Percentiles rank a stretch among this genome's conserved stretches.
These are phyloP conservation scores for Pedicia rivosa DNA, from an alignment of 2,888 invertebrate genomes.

Conservation along the genomic window DNA sequence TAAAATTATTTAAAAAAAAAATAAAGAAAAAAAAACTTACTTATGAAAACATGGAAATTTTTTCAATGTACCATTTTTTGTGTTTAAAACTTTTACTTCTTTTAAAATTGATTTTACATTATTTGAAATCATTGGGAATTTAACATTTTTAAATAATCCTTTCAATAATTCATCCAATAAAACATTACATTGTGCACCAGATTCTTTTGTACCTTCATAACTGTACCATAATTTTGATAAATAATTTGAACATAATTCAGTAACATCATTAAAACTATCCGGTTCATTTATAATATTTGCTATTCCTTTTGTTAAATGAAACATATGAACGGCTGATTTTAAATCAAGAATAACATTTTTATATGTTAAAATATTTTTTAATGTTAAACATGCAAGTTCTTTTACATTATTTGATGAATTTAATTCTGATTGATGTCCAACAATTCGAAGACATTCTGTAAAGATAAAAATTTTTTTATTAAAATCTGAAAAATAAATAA, in stretches of 20 bases:
- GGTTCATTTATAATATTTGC: slow-evolving; percentile 15
- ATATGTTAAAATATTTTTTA: slow-evolving; percentile 17
- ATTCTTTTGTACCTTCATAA: slow-evolving; percentile 42
- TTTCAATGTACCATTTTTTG: slow-evolving; percentile 38
- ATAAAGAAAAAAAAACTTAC: slow-evolving; percentile 14
- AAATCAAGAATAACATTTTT: slow-evolving; percentile 20
- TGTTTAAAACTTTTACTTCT: slow-evolving; percentile 39
- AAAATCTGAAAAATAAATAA: not conserved
- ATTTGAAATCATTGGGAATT: slow-evolving; percentile 38
- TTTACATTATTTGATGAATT: slow-evolving; percentile 7
- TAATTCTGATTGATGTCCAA: not conserved
- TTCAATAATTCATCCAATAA: slow-evolving; percentile 45
- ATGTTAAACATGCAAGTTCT: slow-evolving; percentile 16
- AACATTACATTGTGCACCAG: slow-evolving; percentile 46
- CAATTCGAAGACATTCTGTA: slow-evolving; percentile 5
- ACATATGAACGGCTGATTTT: slow-evolving; percentile 24
- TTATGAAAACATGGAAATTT: slow-evolving; percentile 49
- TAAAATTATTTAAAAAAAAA: not conserved
- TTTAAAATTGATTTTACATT: slow-evolving; percentile 37
- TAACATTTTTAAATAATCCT: slow-evolving; percentile 43
- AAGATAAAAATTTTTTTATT: not conserved
- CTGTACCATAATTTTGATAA: slow-evolving; percentile 53
- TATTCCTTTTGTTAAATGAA: slow-evolving; percentile 19
- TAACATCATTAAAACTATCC: slow-evolving; percentile 13
- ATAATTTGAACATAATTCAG: slow-evolving; percentile 3